Percentiles rank a stretch among this genome's conserved stretches.
These are phyloP conservation scores for Felis catus DNA, from an alignment of 2,113 vertebrate species.

Conservation along the genomic window DNA sequence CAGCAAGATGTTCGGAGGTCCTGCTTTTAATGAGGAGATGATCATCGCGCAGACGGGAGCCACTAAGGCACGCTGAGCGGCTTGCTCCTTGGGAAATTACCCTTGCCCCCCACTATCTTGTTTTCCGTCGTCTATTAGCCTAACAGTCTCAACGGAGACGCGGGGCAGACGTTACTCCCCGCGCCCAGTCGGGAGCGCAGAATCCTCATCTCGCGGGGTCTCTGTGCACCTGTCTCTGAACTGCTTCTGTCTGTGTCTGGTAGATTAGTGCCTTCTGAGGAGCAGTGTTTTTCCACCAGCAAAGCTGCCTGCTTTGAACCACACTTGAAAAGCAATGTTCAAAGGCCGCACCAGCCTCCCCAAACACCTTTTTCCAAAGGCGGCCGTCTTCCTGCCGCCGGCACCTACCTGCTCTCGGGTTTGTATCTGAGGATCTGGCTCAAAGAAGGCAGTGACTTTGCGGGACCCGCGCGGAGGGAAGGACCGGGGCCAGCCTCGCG, in stretches of 20 bases:
- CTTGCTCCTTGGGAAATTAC: conserved; percentile 46
- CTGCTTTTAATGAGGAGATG: not conserved
- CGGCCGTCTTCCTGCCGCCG: not conserved
- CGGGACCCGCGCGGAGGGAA: fast-evolving
- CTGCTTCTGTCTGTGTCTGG: not conserved
- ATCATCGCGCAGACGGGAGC: not conserved
- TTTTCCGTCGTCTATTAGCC: conserved; percentile 58
- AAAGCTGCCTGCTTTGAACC: conserved; percentile 52
- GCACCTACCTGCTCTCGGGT: not conserved
- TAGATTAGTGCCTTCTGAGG: conserved; percentile 35
- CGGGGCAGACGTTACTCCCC: conserved; percentile 15
- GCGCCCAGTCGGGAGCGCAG: not conserved
- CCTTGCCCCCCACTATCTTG: conserved; percentile 25
- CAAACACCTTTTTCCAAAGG: conserved; percentile 39
- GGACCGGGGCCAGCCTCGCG: not conserved
- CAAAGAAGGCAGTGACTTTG: not conserved
- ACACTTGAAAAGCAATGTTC: conserved; percentile 58
- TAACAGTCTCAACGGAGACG: conserved; percentile 32
- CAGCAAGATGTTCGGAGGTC: not conserved
- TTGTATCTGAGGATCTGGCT: not conserved
- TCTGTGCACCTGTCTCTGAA: not conserved
- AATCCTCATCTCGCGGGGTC: not conserved
- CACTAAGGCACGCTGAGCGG: not conserved
- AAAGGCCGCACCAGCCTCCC: conserved; percentile 33
- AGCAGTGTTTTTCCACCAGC: not conserved